Evolutionary conservation across 2,797 vertebrate species (phyloP), one percentile per base, ranked within the genome.

Genomic region (Hyperoplus immaculatus): DNA sequence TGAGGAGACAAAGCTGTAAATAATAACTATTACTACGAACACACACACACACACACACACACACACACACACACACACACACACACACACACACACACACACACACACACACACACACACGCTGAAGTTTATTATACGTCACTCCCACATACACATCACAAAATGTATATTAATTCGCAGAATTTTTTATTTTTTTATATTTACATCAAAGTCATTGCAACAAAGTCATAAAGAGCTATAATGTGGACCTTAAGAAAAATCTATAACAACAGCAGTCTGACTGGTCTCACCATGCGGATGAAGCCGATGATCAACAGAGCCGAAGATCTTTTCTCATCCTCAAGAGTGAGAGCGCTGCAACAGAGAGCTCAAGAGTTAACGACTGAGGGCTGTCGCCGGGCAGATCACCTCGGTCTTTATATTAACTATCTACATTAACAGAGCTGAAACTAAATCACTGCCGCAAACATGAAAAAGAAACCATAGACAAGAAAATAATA

Each of bases 241-340:
- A 5, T 38, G 55, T 38, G 29, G 12, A 36, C 15, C 6, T 39
- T 8, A 14, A 76, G 49, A 29, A 1, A 47, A 7, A 39, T 18
- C 14, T 42, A 50, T 10, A 43, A 59, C 4, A 3, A 42, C 39
- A 16, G 2, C n/a, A 1, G 3, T 47, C 16, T 51, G 10, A 59
- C 47, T 5, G 43, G n/a, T 89, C 96, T 96, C 87, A 99, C 98
- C 97, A 99, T 97, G 90, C 97, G 97, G 84, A 99, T 96, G 91
- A 99, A 99, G 76, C 98, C 97, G 77, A 96, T 97, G 87, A 99
- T 99, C 85, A 99, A 91, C 83, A 96, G 90, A 72, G 97, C 94
- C 78, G 98, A 87, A 69, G 86, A 96, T 79, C 98, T 92, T 80
- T 97, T 99, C 92, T 99, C 98, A 71, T 99, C 98, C 72, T 99